phyloP scores from a whole-genome alignment of 1,140 invertebrate species.

The Drosophila mauritiana region DNA sequence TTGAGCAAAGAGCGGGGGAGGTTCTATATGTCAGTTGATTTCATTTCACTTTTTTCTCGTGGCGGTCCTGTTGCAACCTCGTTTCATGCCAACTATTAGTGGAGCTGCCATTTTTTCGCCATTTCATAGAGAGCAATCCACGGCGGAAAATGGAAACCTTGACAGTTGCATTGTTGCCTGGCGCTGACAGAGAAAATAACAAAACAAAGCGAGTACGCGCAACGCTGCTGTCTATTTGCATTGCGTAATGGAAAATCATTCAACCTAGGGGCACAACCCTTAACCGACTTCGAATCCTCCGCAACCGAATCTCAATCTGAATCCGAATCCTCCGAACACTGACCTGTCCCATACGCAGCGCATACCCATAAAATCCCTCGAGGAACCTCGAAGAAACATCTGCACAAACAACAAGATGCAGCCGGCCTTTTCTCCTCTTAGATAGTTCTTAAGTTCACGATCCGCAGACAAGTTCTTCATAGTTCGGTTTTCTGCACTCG shows the following conservation, averaged over 20 bases:
- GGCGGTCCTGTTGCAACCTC: slow-evolving; percentile 36
- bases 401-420: slow-evolving; percentile 67
- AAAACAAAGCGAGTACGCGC: slow-evolving; percentile 9
- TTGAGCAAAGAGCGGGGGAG: slow-evolving; percentile 47
- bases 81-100: slow-evolving; percentile 71
- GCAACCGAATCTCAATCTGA: not conserved
- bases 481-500: slow-evolving; percentile 1
- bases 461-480: slow-evolving; percentile 8
- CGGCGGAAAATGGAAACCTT: slow-evolving; percentile 57
- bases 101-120: slow-evolving; percentile 56
- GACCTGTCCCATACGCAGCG: slow-evolving; percentile 60
- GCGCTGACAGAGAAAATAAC: slow-evolving; percentile 44
- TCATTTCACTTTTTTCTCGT: slow-evolving; percentile 76
- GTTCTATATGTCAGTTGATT: slow-evolving; percentile 81
- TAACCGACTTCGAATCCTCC: not conserved
- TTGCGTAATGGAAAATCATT: slow-evolving; percentile 72
- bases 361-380: slow-evolving; percentile 33
- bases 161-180: slow-evolving; percentile 77
- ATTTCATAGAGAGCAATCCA: slow-evolving; percentile 34
- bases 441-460: slow-evolving; percentile 14
- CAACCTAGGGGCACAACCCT: slow-evolving; percentile 27
- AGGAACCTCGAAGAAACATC: slow-evolving; percentile 49
- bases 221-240: slow-evolving; percentile 62
- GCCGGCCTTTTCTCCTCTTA: slow-evolving; percentile 33
- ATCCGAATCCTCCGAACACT: slow-evolving; percentile 44